Percentiles rank a stretch among this genome's conserved stretches.
Conservation (phyloP, 2,888 invertebrate species). For the Leucophora obtusa region DNA sequence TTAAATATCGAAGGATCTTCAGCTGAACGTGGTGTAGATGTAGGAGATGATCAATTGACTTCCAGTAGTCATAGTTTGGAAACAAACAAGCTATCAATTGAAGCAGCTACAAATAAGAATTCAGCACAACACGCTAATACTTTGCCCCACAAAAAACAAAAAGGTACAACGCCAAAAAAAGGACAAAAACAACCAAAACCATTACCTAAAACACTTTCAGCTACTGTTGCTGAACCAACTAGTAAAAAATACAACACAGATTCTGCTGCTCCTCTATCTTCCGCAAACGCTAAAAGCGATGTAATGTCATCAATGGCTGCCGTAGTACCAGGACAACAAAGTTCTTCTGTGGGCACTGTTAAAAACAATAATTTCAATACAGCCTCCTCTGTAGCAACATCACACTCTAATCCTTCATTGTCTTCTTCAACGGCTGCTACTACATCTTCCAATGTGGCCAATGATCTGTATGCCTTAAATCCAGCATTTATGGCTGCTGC, state of each 20-base stretch:
- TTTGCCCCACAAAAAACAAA: slow-evolving; percentile 73
- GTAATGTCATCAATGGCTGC: slow-evolving; percentile 71
- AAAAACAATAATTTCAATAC: slow-evolving; percentile 67
- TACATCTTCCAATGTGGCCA: slow-evolving; percentile 49
- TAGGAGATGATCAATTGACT: slow-evolving; percentile 69
- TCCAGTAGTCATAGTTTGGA: slow-evolving; percentile 39
- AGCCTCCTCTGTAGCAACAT: slow-evolving; percentile 48
- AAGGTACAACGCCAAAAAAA: slow-evolving; percentile 67
- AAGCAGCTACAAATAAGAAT: slow-evolving; percentile 20
- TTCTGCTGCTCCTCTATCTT: slow-evolving; percentile 14
- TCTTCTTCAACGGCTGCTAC: slow-evolving; percentile 60
- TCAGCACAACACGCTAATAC: slow-evolving; percentile 66
- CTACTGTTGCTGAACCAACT: slow-evolving; percentile 39
- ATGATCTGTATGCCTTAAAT: slow-evolving; percentile 66
- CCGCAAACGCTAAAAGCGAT: slow-evolving; percentile 67
- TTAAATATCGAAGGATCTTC: slow-evolving; percentile 69
- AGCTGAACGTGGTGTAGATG: slow-evolving; percentile 74
- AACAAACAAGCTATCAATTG: slow-evolving; percentile 64
- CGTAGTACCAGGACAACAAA: slow-evolving; percentile 67
- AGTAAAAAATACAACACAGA: slow-evolving; percentile 56
- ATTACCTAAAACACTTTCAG: slow-evolving; percentile 67
- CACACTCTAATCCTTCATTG: slow-evolving; percentile 54
- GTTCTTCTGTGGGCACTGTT: slow-evolving; percentile 67
- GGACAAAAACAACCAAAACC: slow-evolving; percentile 76
- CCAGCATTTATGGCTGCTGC: slow-evolving; percentile 70